Conservation (phyloP, 2,113 vertebrate genomes). For the Eira barbara region DNA sequence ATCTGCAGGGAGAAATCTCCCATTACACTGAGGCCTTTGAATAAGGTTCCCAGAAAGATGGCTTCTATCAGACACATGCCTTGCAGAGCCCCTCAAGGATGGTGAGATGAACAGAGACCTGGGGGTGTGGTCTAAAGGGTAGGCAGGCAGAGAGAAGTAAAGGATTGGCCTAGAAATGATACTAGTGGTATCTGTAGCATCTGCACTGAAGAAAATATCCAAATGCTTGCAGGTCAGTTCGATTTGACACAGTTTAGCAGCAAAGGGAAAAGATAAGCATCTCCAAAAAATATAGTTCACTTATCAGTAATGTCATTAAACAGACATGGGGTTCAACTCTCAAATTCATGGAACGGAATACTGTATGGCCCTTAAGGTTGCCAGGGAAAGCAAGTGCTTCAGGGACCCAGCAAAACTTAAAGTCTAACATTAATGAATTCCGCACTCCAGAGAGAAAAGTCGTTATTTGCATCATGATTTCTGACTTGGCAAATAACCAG, state of each 20-base stretch:
- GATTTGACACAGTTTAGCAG: background rate
- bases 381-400: background rate
- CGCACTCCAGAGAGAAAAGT: background rate
- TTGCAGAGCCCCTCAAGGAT: background rate
- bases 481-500: slow-evolving; percentile 39
- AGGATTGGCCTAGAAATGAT: background rate
- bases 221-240: background rate
- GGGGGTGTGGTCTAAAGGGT: background rate
- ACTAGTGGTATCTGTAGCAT: background rate
- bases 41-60: background rate
- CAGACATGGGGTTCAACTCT: slow-evolving; percentile 2
- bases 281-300: background rate
- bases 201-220: background rate
- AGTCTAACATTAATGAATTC: background rate
- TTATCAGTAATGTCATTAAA: background rate
- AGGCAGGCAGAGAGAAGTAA: background rate
- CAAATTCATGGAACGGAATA: background rate
- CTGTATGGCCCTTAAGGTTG: background rate
- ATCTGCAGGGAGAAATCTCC: background rate
- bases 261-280: background rate
- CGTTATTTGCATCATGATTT: background rate
- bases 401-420: background rate
- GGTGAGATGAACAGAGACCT: background rate
- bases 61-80: background rate
- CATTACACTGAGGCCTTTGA: background rate